Percentiles rank a stretch among this genome's conserved stretches.
phyloP scores from a whole-genome alignment of 2,888 invertebrate genomes.

The Belgica antarctica region DNA sequence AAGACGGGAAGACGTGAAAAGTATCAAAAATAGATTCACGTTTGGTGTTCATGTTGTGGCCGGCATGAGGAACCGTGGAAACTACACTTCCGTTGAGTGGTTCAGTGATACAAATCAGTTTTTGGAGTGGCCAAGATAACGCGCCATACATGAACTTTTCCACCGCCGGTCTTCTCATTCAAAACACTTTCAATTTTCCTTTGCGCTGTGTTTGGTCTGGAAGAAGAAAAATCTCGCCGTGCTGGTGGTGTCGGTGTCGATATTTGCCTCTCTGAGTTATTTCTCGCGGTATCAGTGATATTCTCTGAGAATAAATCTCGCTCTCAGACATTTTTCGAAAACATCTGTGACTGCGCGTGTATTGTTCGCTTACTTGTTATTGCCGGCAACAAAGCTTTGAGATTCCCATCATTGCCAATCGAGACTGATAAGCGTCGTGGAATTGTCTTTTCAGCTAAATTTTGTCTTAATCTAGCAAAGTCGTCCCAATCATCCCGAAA shows the following conservation, averaged over 20 bases:
- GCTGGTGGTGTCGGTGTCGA: background rate
- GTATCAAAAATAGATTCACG: conserved; percentile 5
- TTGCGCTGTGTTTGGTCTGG: background rate
- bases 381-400: background rate
- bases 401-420: background rate
- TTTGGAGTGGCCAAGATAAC: background rate
- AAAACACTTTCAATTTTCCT: conserved; percentile 23
- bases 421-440: background rate
- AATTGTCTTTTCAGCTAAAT: background rate
- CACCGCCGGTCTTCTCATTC: background rate
- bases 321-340: background rate
- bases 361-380: background rate
- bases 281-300: background rate
- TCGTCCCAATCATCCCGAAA: background rate
- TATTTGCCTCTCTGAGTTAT: background rate
- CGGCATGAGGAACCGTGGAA: background rate
- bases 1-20: background rate
- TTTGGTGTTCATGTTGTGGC: background rate
- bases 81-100: background rate
- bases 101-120: background rate
- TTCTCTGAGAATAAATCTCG: background rate
- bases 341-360: background rate
- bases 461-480: background rate
- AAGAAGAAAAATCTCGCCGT: background rate
- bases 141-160: background rate